A percentile compares a stretch with the other conserved stretches of the same genome.
phyloP scores from a whole-genome alignment of 2,888 invertebrate genomes.

The Chrysolina oricalcia region DNA sequence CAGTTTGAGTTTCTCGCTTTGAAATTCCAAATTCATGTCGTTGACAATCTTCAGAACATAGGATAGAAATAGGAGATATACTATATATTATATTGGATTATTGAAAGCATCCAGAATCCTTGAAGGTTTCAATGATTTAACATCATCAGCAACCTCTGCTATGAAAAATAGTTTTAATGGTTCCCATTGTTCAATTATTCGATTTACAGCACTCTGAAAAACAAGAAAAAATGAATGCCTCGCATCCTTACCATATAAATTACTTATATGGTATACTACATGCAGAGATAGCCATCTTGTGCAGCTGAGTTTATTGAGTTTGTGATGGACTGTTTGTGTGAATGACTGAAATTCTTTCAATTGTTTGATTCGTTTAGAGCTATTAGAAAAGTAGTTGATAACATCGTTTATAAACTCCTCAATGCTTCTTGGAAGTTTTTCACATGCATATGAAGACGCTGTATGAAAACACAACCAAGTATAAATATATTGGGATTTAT shows the following conservation, averaged over 20 bases:
- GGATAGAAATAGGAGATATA: slow-evolving; percentile 10
- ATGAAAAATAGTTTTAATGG: neutral
- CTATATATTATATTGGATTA: slow-evolving; percentile 24
- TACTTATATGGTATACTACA: neutral
- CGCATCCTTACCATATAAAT: neutral
- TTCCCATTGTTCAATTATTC: slow-evolving; percentile 8
- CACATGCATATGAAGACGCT: slow-evolving; percentile 17
- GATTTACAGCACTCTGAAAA: slow-evolving; percentile 2
- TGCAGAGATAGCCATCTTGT: slow-evolving; percentile 7
- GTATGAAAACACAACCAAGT: slow-evolving; percentile 1
- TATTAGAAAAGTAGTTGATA: slow-evolving; percentile 6
- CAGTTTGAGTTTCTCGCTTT: slow-evolving; percentile 22
- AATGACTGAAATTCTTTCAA: slow-evolving; percentile 7
- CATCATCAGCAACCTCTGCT: slow-evolving; percentile 6
- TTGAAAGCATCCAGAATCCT: slow-evolving; percentile 22
- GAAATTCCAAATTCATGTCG: slow-evolving; percentile 27
- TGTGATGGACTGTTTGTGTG: slow-evolving; percentile 12
- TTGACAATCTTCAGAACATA: slow-evolving; percentile 15
- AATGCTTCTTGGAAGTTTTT: slow-evolving; percentile 16
- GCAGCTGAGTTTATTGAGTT: slow-evolving; percentile 1
- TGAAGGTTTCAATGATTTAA: neutral
- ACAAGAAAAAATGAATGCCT: neutral
- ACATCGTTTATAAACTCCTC: neutral
- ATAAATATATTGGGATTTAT: slow-evolving; percentile 6
- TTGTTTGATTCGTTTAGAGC: neutral